These are phyloP conservation scores for Drosophila virilis DNA, from an alignment of 1,140 invertebrate species.

Conservation along the genomic window DNA sequence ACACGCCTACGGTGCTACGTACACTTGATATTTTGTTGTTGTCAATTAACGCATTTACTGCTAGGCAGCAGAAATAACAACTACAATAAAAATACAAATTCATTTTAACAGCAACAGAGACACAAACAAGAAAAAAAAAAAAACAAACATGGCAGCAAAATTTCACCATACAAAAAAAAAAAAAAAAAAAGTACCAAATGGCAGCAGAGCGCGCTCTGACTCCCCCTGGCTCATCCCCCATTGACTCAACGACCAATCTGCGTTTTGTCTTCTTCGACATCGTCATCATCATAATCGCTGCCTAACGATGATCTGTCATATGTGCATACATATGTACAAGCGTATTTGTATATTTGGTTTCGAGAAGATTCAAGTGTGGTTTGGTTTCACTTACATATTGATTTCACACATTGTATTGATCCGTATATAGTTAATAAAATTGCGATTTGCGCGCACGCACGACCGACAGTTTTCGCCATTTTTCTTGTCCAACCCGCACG, in stretches of 20 bases:
- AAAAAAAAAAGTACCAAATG: slow-evolving; percentile 55
- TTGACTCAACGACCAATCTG: slow-evolving; percentile 32
- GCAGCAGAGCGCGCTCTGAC: slow-evolving; percentile 39
- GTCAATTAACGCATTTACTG: slow-evolving; percentile 76
- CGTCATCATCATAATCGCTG: slow-evolving; percentile 24
- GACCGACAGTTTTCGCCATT: slow-evolving; percentile 69
- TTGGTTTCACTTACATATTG: slow-evolving; percentile 57
- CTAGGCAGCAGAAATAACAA: slow-evolving; percentile 40
- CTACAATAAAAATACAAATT: slow-evolving; percentile 43
- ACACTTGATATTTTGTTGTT: slow-evolving; percentile 59
- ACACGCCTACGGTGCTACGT: slow-evolving; percentile 7
- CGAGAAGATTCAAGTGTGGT: slow-evolving; percentile 6
- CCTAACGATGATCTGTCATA: slow-evolving; percentile 37
- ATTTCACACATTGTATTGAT: slow-evolving; percentile 46
- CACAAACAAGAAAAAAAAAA: slow-evolving; percentile 45
- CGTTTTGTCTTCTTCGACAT: slow-evolving; percentile 47
- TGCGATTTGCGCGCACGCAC: slow-evolving; percentile 73
- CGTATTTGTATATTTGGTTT: slow-evolving; percentile 8
- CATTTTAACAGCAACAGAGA: slow-evolving; percentile 43
- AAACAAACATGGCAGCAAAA: slow-evolving; percentile 76
- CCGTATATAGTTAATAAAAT: slow-evolving; percentile 59
- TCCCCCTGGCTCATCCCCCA: slow-evolving; percentile 12
- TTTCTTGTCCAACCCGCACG: slow-evolving; percentile 54
- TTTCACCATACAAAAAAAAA: slow-evolving; percentile 72
- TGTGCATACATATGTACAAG: slow-evolving; percentile 9